These are phyloP conservation scores for Hafferia zeledoni DNA, from an alignment of 2,797 vertebrate genomes.

Conservation along the genomic window DNA sequence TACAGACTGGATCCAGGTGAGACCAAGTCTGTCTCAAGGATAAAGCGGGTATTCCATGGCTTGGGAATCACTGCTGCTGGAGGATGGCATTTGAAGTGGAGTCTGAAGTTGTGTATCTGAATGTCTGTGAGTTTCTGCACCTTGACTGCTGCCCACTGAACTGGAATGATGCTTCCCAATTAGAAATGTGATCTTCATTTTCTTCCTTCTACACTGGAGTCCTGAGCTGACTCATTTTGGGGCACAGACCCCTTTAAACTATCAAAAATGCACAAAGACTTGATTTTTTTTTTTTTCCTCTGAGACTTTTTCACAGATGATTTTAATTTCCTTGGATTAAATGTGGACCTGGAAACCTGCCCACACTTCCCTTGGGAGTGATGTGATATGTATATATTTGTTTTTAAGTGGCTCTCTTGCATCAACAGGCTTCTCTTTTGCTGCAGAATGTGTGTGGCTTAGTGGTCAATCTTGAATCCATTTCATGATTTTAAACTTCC, in stretches of 20 bases:
- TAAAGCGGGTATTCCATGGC: conserved; percentile 23
- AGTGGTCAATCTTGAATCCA: conserved; percentile 63
- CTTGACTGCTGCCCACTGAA: conserved; percentile 24
- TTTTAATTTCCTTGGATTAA: conserved; percentile 7
- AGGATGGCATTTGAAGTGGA: background rate
- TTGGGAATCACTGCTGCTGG: background rate
- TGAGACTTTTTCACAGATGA: background rate
- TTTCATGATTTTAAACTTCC: conserved; percentile 42
- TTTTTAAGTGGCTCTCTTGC: conserved; percentile 6
- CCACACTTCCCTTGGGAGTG: background rate
- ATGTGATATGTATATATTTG: background rate
- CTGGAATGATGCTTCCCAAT: background rate
- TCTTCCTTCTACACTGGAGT: background rate
- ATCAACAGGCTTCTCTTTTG: conserved; percentile 9
- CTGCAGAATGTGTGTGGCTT: conserved; percentile 21
- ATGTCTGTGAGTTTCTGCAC: background rate
- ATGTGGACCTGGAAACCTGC: background rate
- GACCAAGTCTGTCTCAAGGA: background rate
- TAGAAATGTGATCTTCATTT: conserved; percentile 43
- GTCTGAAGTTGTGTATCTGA: background rate
- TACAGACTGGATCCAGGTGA: background rate
- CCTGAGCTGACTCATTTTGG: background rate
- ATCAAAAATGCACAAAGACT: conserved; percentile 38
- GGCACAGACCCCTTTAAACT: background rate
- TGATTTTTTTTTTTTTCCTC: background rate